Evolutionary conservation across 2,113 vertebrate species (phyloP), one percentile per base, ranked within the genome.

Genomic region (Stomatorhinus ivindoensis): DNA sequence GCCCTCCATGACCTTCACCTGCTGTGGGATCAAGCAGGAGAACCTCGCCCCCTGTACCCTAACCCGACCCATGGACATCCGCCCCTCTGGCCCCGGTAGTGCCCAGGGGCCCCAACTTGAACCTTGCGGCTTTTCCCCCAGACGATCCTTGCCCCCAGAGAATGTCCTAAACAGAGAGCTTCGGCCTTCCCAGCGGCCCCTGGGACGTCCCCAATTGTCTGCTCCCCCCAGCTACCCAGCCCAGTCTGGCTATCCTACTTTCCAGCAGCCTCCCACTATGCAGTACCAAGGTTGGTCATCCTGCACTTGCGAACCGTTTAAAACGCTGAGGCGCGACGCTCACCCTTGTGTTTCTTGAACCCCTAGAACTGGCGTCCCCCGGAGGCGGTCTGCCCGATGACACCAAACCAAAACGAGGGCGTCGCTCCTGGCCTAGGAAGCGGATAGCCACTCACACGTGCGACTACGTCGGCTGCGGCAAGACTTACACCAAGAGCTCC

Each of bases 401-500:
- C 89, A 93, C 94, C 35, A 99, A 99, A 90, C 98, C 98, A 6
- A 99, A 98, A 93, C 97, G 98, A 19, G 98, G 98, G 4, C 95
- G 98, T 1, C 96, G 98, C 87, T 98, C 98, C 0, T 99, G 98
- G 98, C 98, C 98, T 1, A 96, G 98, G 93, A 99, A 99, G 95
- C 96, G 98, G 91, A 97, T 97, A 0, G 98, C 98, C 69, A 97
- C 98, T 0, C 98, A 99, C 94, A 99, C 97, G 0, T 99, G 98
- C 0, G 98, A 99, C 93, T 99, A 99, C 0, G 97, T 97, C 0
- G 98, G 98, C 91, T 99, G 98, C 0, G 98, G 98, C 42, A 99
- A 99, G 94, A 99, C 98, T 0, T 99, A 99, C 93, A 99, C 98
- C 13, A 99, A 99, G 94, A 99, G 98, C 93, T 99, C 98, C 46